Conservation (phyloP, 2,888 invertebrate species). For the Coecobrya sp. region DNA sequence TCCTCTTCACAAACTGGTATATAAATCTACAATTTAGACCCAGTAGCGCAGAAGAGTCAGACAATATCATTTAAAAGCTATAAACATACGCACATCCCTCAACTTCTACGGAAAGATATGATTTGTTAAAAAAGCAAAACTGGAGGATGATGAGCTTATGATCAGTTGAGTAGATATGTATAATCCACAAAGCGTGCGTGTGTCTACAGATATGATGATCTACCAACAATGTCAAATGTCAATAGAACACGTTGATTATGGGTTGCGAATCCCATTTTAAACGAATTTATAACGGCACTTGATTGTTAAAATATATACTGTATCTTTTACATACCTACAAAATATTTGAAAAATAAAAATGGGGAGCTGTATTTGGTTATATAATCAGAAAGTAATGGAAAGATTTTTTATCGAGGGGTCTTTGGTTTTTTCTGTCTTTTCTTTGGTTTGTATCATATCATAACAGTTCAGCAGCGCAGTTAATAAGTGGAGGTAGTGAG, state of each 20-base stretch:
- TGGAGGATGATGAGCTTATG: conserved; percentile 28
- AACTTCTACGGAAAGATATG: conserved; percentile 29
- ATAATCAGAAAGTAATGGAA: background rate
- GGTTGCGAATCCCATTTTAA: background rate
- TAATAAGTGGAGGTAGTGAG: background rate
- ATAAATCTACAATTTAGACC: background rate
- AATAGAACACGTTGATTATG: background rate
- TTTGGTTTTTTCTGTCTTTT: background rate
- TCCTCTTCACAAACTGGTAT: background rate
- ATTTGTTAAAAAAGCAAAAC: conserved; percentile 43
- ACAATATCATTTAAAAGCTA: background rate
- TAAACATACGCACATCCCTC: background rate
- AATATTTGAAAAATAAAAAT: background rate
- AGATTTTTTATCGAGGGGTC: background rate
- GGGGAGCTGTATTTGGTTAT: background rate
- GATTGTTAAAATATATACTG: background rate
- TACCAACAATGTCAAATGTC: background rate
- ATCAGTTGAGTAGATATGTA: conserved; percentile 11
- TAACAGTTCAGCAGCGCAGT: background rate
- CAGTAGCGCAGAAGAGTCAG: background rate
- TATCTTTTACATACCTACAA: background rate
- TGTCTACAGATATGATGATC: background rate
- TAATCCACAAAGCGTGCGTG: conserved; percentile 17
- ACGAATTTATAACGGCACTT: background rate
- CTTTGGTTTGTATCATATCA: conserved; percentile 3